phyloP scores from a whole-genome alignment of 2,113 vertebrate genomes.

The Amblyopsis rosae region DNA sequence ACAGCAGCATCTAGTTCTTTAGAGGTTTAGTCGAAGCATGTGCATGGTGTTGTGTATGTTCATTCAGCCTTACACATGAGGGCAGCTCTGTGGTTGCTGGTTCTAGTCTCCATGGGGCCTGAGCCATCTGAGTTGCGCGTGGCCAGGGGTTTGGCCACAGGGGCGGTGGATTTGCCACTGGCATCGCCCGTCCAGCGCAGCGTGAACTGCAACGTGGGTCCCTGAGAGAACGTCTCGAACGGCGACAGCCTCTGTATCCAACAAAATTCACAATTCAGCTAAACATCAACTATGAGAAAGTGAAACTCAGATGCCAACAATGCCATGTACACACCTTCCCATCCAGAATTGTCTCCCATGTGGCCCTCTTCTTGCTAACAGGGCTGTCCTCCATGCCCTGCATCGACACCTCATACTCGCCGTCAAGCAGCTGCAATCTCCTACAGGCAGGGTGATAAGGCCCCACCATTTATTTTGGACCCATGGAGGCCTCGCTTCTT shows the following conservation, averaged over 20 bases:
- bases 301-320: not conserved
- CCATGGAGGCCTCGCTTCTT: not conserved
- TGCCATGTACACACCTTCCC: constrained; percentile 83
- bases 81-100: constrained; percentile 87
- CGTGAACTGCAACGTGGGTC: constrained; percentile 97
- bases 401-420: constrained; percentile 98
- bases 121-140: constrained; percentile 92
- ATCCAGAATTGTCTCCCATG: constrained; percentile 98
- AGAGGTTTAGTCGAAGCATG: no score
- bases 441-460: constrained; percentile 59
- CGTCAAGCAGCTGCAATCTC: constrained; percentile 94
- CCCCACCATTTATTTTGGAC: not conserved
- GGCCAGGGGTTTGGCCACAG: constrained; percentile 93
- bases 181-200: constrained; percentile 94
- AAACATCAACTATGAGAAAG: no score
- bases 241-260: constrained; percentile 82
- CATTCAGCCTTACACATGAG: constrained; percentile 82
- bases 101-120: constrained; percentile 88
- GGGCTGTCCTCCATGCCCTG: constrained; percentile 98
- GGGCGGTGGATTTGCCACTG: constrained; percentile 90
- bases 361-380: constrained; percentile 96
- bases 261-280: no score
- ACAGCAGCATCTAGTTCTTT: no score
- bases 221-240: constrained; percentile 99
- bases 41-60: no score